Evolutionary conservation across 2,113 vertebrate genomes (phyloP).

Genomic region (Origma solitaria): DNA sequence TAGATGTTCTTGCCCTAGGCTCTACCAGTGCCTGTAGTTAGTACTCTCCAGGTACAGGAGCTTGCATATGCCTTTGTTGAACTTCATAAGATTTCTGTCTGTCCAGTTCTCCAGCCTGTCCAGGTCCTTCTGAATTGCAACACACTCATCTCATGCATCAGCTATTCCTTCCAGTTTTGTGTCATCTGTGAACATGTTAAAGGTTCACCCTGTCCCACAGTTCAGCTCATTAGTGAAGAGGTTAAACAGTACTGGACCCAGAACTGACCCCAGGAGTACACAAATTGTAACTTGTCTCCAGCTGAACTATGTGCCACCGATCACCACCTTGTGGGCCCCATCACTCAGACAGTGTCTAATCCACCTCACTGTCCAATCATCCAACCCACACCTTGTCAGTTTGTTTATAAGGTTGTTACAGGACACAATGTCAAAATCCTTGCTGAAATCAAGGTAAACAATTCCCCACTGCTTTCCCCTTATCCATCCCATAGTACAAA

Average conservation of each 20-base stretch:
- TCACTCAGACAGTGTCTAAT: not conserved
- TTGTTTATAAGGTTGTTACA: not conserved
- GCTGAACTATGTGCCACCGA: not conserved
- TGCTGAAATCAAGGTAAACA: not conserved
- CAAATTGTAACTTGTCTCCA: not conserved
- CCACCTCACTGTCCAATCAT: not conserved
- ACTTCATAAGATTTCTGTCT: not conserved
- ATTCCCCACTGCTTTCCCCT: not conserved
- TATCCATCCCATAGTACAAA: not conserved
- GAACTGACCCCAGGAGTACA: not conserved
- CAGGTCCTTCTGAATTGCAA: not conserved
- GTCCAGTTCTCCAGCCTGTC: not conserved
- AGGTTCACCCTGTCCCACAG: not conserved
- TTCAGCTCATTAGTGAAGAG: not conserved
- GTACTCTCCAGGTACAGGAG: not conserved
- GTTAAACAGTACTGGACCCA: not conserved
- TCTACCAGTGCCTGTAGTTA: not conserved
- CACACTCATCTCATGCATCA: not conserved
- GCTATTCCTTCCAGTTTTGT: not conserved
- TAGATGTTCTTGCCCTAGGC: not conserved
- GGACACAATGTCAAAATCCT: not conserved
- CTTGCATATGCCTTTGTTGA: not conserved
- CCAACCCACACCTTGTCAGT: not conserved
- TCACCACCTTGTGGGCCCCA: not conserved
- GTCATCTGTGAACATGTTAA: not conserved